These are phyloP conservation scores for Eustalomyia histrio DNA, from an alignment of 2,888 invertebrate genomes.

Conservation along the genomic window DNA sequence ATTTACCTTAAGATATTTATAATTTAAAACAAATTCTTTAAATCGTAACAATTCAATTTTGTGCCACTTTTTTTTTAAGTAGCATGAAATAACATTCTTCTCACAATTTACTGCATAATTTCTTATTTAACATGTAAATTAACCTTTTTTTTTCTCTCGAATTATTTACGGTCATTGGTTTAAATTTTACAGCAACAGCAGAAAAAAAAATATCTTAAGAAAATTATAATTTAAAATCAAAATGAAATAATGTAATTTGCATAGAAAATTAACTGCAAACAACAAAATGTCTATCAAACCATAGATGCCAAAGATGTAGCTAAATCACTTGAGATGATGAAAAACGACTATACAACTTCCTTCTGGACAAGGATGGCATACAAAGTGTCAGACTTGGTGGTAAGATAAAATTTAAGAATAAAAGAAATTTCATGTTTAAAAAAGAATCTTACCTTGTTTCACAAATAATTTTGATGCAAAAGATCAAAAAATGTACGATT, in stretches of 20 bases:
- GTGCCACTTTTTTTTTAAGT: neutral
- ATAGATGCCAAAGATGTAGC: conserved; percentile 1
- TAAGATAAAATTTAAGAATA: neutral
- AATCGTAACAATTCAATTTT: no score
- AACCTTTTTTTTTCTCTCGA: neutral
- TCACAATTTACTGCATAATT: neutral
- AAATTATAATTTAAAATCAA: conserved; percentile 48
- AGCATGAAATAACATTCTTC: neutral
- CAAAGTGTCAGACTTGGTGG: neutral
- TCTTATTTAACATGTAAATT: neutral
- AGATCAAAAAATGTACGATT: no score
- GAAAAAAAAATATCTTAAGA: neutral
- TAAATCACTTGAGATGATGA: conserved; percentile 2
- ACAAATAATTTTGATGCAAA: no score
- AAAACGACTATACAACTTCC: neutral
- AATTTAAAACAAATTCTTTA: no score
- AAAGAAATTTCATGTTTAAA: no score
- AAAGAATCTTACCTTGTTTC: no score
- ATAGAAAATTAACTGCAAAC: conserved; percentile 77
- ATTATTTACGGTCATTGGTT: neutral
- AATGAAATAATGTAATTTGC: conserved; percentile 71
- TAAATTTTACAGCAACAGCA: neutral
- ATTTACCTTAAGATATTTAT: no score
- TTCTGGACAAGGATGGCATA: neutral
- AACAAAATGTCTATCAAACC: conserved; percentile 69